Conservation (phyloP, 1,140 invertebrate genomes). For the Maniola jurtina region DNA sequence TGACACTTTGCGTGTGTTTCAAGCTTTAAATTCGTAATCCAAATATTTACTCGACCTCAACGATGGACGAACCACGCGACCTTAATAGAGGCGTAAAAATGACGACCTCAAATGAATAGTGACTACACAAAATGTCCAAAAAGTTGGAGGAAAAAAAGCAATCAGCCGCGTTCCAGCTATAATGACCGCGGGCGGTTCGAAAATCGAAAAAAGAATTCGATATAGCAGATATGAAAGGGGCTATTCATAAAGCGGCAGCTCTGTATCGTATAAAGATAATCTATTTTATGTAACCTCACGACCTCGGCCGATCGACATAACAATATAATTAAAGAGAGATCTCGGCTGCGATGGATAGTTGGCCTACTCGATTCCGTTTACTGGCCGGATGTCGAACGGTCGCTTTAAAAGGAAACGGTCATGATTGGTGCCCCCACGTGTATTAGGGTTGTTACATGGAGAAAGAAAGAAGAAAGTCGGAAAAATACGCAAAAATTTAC, state of each 20-base stretch:
- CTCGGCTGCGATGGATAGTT: conserved; percentile 48
- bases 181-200: conserved; percentile 47
- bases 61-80: conserved; percentile 6
- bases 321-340: conserved; percentile 78
- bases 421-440: conserved; percentile 56
- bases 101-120: conserved; percentile 17
- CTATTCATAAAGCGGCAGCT: conserved; percentile 72
- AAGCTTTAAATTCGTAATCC: neutral
- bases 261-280: conserved; percentile 71
- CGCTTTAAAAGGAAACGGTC: conserved; percentile 60
- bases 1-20: no score
- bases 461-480: no score
- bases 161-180: conserved; percentile 55
- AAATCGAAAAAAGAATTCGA: conserved; percentile 56
- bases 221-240: conserved; percentile 66
- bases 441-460: conserved; percentile 25
- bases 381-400: conserved; percentile 60
- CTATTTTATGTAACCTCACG: conserved; percentile 76
- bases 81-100: conserved; percentile 17
- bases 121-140: conserved; percentile 48
- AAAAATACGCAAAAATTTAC: neutral
- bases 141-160: conserved; percentile 61
- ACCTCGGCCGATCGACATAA: conserved; percentile 67
- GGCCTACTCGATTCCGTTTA: conserved; percentile 51
- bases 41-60: conserved; percentile 12